Evolutionary conservation across 1,140 invertebrate species (phyloP).

Genomic region (Neodiprion virginianus): DNA sequence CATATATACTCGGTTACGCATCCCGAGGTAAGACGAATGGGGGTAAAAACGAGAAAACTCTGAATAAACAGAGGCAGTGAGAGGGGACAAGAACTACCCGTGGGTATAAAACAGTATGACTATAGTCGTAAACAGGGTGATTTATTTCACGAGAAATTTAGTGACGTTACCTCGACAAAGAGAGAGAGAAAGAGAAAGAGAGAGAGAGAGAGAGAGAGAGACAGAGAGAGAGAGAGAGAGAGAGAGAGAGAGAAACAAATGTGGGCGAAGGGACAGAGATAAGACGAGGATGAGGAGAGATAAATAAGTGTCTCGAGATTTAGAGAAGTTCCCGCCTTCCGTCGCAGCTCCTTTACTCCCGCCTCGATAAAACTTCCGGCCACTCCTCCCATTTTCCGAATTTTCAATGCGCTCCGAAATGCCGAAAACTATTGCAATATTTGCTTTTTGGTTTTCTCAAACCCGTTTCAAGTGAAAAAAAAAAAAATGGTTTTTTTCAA

Average conservation of each 20-base stretch:
- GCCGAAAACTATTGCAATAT: too few relatives aligned
- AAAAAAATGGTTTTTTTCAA: too few relatives aligned
- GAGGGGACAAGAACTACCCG: neutral
- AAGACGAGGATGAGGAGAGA: conserved; percentile 2
- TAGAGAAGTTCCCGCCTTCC: neutral
- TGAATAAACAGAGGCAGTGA: neutral
- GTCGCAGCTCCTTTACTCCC: neutral
- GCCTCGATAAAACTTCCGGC: conserved; percentile 11
- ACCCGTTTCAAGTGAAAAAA: too few relatives aligned
- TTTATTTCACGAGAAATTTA: conserved; percentile 5
- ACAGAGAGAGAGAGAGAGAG: too few relatives aligned
- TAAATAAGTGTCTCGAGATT: conserved; percentile 7
- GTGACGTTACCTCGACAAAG: neutral
- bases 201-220: neutral
- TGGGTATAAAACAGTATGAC: neutral
- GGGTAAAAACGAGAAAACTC: neutral
- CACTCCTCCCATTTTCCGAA: conserved; percentile 25
- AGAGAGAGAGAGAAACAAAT: neutral
- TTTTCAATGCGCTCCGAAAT: too few relatives aligned
- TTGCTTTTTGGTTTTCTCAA: too few relatives aligned
- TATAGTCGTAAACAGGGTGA: conserved; percentile 7
- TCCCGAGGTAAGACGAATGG: neutral
- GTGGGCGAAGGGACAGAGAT: neutral
- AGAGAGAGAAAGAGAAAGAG: neutral
- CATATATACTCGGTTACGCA: too few relatives aligned